A percentile compares a stretch with the other conserved stretches of the same genome.
Conservation (phyloP, 2,888 invertebrate genomes). For the Panzeria rudis region DNA sequence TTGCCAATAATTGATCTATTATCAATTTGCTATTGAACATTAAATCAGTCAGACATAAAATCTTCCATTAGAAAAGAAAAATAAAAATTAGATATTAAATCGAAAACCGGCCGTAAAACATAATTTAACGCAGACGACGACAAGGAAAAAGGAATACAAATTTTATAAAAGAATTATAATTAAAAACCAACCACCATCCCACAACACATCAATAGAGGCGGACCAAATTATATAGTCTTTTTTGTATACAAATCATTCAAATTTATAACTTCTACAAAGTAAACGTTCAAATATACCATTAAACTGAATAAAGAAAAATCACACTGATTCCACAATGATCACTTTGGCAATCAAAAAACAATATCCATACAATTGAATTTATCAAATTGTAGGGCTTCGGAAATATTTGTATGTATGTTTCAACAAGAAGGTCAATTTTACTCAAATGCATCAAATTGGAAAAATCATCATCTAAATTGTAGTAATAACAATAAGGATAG, state of each 20-base stretch:
- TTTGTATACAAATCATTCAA: constrained; percentile 54
- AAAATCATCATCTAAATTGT: constrained; percentile 48
- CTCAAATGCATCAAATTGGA: constrained; percentile 57
- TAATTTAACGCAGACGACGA: constrained; percentile 36
- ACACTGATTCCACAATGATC: constrained; percentile 31
- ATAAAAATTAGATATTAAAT: constrained; percentile 21
- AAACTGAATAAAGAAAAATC: neutral
- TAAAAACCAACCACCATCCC: constrained; percentile 54
- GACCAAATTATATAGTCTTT: constrained; percentile 66
- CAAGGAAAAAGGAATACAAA: constrained; percentile 54
- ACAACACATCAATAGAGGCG: constrained; percentile 65
- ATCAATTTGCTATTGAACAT: constrained; percentile 64
- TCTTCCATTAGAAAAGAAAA: constrained; percentile 24
- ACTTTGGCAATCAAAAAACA: constrained; percentile 47
- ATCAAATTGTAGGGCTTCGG: constrained; percentile 33
- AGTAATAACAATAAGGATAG: constrained; percentile 34
- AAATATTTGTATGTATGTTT: constrained; percentile 62
- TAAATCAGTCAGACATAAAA: constrained; percentile 35
- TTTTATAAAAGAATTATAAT: constrained; percentile 42
- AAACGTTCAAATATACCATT: constrained; percentile 22
- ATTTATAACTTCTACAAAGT: constrained; percentile 46
- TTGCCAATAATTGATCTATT: constrained; percentile 60
- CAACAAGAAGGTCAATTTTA: constrained; percentile 53
- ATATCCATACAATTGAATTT: constrained; percentile 53
- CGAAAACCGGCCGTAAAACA: constrained; percentile 49